Base-by-base conservation (phyloP, 1,140 invertebrate species). In the Holotrichia oblita region DNA sequence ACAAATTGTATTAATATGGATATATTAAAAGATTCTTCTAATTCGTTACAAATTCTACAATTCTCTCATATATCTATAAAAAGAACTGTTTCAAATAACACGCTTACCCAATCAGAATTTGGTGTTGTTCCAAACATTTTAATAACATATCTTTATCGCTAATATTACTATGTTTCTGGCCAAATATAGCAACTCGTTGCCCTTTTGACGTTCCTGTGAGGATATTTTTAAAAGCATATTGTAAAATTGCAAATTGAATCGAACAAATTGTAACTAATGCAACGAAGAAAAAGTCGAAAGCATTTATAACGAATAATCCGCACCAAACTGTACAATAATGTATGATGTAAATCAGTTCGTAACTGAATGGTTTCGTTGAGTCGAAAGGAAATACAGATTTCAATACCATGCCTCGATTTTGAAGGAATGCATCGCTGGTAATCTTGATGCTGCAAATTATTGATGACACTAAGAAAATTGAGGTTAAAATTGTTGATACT, bases 111-210 rank as follows among this genome's bases (percentile, higher is more conserved):
- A 48, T 48, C 3, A 76, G 42, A 2, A 55, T 2, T 76, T 76
- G 12, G 22, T 76, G 74, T 34, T 76, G 74, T 14, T 76, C 44
- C 17, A 59, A 48, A 76, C 74, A 76, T 76, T 76, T 48, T n/a
- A 76, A 55, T 4, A 76, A 9, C 44, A 76, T 34, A 24, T 55
- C 74, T 41, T 20, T n/a, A 76, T 76, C 74, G 24, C 12, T 48
- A n/a, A 76, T 55, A n/a, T 24, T 76, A 40, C 17, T 3, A 24
- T n/a, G 0, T 42, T 12, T 20, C 8, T 41, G 0, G n/a, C 44
- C 74, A 44, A 48, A 76, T 8, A 76, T 55, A 3, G 17, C 20
- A n/a, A 6, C 10, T n/a, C 44, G 44, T 27, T 76, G 74, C 41
- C 41, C 17, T 24, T 74, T 55, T 12, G 74, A 76, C 6, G 0